These are phyloP conservation scores for Steinernema carpocapsae DNA, from an alignment of 2,888 invertebrate genomes.

Conservation along the genomic window DNA sequence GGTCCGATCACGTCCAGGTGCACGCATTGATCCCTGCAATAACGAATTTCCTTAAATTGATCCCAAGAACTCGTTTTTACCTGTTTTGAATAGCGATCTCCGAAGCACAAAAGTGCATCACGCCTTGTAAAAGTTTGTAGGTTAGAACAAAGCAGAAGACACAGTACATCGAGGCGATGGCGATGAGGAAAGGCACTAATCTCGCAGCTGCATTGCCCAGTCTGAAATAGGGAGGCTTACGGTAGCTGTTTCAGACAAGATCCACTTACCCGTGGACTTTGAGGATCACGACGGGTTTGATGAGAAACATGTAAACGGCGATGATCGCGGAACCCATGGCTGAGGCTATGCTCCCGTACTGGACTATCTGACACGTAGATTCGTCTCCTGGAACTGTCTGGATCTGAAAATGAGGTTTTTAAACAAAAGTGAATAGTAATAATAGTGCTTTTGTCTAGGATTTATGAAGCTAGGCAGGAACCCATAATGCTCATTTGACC, in stretches of 20 bases:
- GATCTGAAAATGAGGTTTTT: neutral
- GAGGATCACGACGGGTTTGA: neutral
- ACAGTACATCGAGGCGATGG: neutral
- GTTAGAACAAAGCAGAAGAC: neutral
- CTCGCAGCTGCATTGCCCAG: slow-evolving; percentile 4
- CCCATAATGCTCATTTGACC: too few species aligned
- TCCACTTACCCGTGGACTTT: neutral
- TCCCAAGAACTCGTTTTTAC: neutral
- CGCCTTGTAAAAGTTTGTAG: slow-evolving; percentile 17
- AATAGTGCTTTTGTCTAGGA: too few species aligned
- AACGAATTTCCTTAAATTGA: too few species aligned
- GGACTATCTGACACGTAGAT: neutral
- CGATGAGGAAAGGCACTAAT: slow-evolving; percentile 8
- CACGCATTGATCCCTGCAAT: neutral
- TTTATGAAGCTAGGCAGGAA: too few species aligned
- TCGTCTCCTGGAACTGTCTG: neutral
- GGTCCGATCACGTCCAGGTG: slow-evolving; percentile 11
- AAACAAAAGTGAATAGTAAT: neutral
- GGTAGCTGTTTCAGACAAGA: neutral
- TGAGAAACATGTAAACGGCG: slow-evolving; percentile 7
- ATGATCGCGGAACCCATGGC: slow-evolving; percentile 13
- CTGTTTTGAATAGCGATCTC: neutral
- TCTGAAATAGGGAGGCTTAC: neutral
- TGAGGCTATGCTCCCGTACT: slow-evolving; percentile 9
- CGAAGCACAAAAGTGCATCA: neutral